Base-by-base conservation (phyloP, 2,888 invertebrate genomes). In the Ichneumoninae sp. region DNA sequence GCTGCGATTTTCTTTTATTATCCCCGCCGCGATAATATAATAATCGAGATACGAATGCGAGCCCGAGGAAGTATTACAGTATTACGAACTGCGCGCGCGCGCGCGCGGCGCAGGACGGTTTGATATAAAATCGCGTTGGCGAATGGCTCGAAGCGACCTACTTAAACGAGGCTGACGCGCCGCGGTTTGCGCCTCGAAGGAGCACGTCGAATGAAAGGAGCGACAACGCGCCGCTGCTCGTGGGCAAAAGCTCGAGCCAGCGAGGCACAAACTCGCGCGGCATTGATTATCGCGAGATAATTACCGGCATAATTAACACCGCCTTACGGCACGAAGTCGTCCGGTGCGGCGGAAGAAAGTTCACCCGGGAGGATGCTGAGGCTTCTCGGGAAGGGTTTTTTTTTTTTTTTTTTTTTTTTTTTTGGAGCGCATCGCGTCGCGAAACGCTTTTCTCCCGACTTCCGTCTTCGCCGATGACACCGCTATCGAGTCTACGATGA, bases 241-340 rank as follows among this genome's bases (percentile, higher is more conserved):
- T 44, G 44, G 16, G 74, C 74, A 81, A 66, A 19, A 36, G 16
- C 30, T 22, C 69, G 33, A 33, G 30, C 13, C n/a, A 2, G 16
- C 22, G 50, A 69, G 65, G 47, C 65, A 57, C n/a, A 26, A 54
- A 22, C 19, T 13, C 50, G 33, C 69, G 22, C 22, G 63, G 63
- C 76, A 85, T 83, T 77, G 75, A 85, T 85, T 80, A 77, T 85
- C 76, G 77, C 74, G 63, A 80, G 81, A 83, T 85, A 80, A 85
- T 85, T 83, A 77, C 83, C 36, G 63, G 83, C 76, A 69, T 80
- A 85, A 85, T 85, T 83, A 83, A 85, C 83, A 77, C 81, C 54
- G 81, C 26, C 73, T 77, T 73, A 60, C 30, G 22, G 66, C 63
- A 68, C 13, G 75, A 30, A 74, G 47, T 66, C 54, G 66, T 57